Base-by-base conservation (phyloP, 2,888 invertebrate species). In the Plagodis pulveraria region DNA sequence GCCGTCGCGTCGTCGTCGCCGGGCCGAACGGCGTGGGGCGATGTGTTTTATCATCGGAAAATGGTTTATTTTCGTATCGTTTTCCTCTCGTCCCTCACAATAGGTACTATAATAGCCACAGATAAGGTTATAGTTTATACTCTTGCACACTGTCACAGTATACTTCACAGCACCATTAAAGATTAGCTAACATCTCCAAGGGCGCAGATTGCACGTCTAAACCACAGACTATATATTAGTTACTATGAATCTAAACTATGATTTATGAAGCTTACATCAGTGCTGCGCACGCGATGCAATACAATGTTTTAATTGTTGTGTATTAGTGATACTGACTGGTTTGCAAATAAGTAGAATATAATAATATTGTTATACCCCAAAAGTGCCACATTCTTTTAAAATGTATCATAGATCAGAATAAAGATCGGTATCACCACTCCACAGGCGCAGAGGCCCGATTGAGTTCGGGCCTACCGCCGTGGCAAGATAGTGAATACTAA, bases 121-220 rank as follows among this genome's bases (percentile, higher is more conserved):
- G 22, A 22, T 22, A 22, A 22, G 4, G 1, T 4, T 2, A 4
- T 22, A 22, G 22, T 22, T 22, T 2, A 22, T 48, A 33, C n/a
- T 36, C 36, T 51, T 51, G 43, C 43, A n/a, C 40, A 40, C 10
- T 8, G 10, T 10, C 10, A 40, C 40, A 40, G 40, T 6, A 40
- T 40, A 40, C 8, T 8, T 9, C 10, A 40, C 10, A 11, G 42
- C 10, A 6, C 6, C 12, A 12, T 5, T 8, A 43, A 34, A 57
- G 45, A 41, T 48, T 56, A 56, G 12, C 43, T 55, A 54, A 58
- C 7, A 38, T 53, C 66, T 52, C 56, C 73, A 73, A 72, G 72
- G 73, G 62, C 72, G 51, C 41, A 35, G n/a, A 33, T 60, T 56
- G 55, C 51, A 60, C 55, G 55, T 49, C 52, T 12, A 35, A 32